These are phyloP conservation scores for Sinhomidia bicolor DNA, from an alignment of 2,888 invertebrate genomes.

Conservation along the genomic window DNA sequence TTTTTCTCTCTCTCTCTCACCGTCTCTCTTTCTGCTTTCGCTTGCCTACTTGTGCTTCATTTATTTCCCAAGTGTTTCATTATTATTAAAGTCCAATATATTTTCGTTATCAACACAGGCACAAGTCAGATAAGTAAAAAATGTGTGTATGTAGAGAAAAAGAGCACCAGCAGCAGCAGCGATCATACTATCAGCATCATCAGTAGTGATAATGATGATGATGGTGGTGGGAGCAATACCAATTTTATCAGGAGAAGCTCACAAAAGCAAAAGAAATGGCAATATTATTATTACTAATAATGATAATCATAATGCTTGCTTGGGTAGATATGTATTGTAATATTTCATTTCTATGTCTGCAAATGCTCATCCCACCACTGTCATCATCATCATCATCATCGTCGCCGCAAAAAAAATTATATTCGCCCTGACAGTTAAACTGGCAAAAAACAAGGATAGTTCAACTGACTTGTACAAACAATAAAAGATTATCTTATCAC, in stretches of 20 bases:
- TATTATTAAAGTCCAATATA: constrained; percentile 58
- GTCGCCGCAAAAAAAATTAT: background rate
- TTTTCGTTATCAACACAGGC: constrained; percentile 49
- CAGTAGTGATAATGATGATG: background rate
- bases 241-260: constrained; percentile 1
- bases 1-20: too few relatives aligned
- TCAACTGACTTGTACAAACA: constrained; percentile 20
- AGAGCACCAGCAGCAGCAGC: background rate
- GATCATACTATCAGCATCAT: background rate
- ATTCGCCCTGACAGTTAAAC: constrained; percentile 35
- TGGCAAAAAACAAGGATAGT: constrained; percentile 10
- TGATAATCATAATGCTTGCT: background rate
- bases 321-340: background rate
- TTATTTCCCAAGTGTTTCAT: constrained; percentile 61
- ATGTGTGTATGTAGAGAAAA: background rate
- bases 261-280: background rate
- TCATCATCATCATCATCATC: background rate
- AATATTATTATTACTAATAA: background rate
- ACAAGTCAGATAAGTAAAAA: constrained; percentile 51
- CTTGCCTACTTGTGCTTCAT: background rate
- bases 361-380: background rate
- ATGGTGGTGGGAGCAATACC: constrained; percentile 1
- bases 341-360: background rate
- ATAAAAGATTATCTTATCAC: constrained; percentile 48
- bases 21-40: too few relatives aligned